Base-by-base conservation (phyloP, 1,140 invertebrate species). In the Anoplophora glabripennis region DNA sequence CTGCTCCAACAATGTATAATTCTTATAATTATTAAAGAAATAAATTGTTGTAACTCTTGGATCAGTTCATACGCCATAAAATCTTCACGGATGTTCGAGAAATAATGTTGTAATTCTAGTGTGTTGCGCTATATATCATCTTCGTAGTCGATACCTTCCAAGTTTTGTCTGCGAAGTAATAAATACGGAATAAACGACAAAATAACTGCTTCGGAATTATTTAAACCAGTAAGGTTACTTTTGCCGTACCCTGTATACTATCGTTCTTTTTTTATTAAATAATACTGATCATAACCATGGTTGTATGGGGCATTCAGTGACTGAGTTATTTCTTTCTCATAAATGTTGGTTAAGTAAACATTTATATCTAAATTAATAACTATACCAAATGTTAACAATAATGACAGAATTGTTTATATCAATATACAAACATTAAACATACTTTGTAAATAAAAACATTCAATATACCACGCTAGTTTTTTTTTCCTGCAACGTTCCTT, bases 341-440 rank as follows among this genome's bases (percentile, higher is more conserved):
- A 58, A 54, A 59, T 65, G 60, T 65, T 65, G 55, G 45, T 65
- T 53, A 63, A 57, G 47, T 57, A 48, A 63, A 62, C 57, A 48
- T 60, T 64, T 61, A 64, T 61, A 59, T 63, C 64, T 65, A 63
- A 65, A 65, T 65, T 63, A 58, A 63, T 65, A 63, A 62, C 40
- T 63, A 59, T 65, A 65, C 64, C 64, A 65, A 65, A 65, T 65
- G 64, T 65, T 65, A 54, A 54, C 52, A 61, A 65, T 64, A 61
- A 65, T 61, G 59, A 65, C 64, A 65, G 44, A 65, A 53, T 63
- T 65, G 64, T 65, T 62, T 62, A 65, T 65, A 65, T 65, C 57
- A 59, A 59, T 59, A 63, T 63, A 63, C 46, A 63, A 59, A 63
- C 49, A 59, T 56, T 51, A 65, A 47, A 65, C 60, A 61, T 56